Evolutionary conservation across 2,888 invertebrate species (phyloP).

Genomic region (Drosophila picticornis): DNA sequence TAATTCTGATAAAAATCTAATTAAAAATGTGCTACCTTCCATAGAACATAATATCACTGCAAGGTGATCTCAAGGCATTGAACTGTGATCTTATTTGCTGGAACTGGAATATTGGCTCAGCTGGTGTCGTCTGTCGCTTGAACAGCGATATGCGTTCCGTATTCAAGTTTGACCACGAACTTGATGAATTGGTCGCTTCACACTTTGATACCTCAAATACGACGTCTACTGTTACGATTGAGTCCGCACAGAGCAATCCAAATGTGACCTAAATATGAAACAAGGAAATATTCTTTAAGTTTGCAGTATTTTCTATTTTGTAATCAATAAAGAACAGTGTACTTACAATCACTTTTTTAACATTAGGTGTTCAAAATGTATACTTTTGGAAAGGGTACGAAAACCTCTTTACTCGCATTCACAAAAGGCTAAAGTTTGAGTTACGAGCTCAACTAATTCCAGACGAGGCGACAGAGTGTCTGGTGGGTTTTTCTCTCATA

Average conservation of each 20-base stretch:
- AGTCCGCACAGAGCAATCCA: conserved; percentile 18
- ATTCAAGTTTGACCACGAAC: conserved; percentile 73
- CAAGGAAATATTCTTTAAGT: neutral
- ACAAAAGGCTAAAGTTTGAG: neutral
- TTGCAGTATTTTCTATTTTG: conserved; percentile 40
- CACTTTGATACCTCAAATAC: conserved; percentile 82
- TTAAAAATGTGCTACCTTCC: neutral
- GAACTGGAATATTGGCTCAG: conserved; percentile 85
- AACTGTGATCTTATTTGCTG: conserved; percentile 86
- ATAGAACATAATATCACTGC: conserved; percentile 87
- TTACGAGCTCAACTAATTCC: neutral
- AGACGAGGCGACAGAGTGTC: conserved; percentile 64
- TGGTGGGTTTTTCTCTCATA: conserved; percentile 50
- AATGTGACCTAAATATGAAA: conserved; percentile 4
- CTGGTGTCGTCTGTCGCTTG: conserved; percentile 83
- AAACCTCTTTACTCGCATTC: neutral
- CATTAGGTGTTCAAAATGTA: neutral
- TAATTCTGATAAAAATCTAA: too few species aligned
- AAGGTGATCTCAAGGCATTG: conserved; percentile 86
- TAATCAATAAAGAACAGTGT: conserved; percentile 21
- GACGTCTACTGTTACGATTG: conserved; percentile 71
- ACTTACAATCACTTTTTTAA: conserved; percentile 12
- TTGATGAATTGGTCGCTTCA: conserved; percentile 82
- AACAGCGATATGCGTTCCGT: conserved; percentile 68
- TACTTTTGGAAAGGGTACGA: neutral